Evolutionary conservation across 2,113 vertebrate species (phyloP).

Genomic region (Pyrgilauda ruficollis): DNA sequence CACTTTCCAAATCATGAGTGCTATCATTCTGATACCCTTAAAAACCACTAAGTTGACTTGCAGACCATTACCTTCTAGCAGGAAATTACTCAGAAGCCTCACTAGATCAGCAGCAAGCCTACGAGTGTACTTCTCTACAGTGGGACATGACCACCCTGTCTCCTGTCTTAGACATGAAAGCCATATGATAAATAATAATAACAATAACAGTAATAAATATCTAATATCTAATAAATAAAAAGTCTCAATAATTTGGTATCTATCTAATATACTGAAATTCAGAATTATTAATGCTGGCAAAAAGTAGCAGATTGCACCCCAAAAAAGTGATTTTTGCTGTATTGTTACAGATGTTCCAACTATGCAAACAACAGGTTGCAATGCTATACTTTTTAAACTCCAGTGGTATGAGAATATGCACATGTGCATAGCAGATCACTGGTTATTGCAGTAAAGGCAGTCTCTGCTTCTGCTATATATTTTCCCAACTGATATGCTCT

Average conservation of each 20-base stretch:
- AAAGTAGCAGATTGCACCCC: neutral
- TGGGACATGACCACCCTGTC: neutral
- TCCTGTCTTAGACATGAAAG: neutral
- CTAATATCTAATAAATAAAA: neutral
- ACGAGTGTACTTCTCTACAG: neutral
- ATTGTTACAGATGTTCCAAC: neutral
- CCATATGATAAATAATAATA: neutral
- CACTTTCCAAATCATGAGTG: neutral
- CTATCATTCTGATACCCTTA: neutral
- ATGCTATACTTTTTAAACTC: neutral
- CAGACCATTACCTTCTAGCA: neutral
- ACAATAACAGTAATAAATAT: neutral
- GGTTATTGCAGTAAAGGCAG: neutral
- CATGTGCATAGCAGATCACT: conserved; percentile 44
- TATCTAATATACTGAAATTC: neutral
- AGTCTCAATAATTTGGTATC: neutral
- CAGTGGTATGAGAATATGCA: neutral
- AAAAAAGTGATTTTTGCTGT: neutral
- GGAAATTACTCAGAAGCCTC: neutral
- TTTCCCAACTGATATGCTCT: neutral
- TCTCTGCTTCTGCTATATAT: conserved; percentile 10
- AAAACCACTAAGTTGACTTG: neutral
- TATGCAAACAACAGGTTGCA: neutral
- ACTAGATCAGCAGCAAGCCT: neutral
- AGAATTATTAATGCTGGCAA: neutral